Conservation (phyloP, 23 tunicate genomes). For the Ciona savignyi region DNA sequence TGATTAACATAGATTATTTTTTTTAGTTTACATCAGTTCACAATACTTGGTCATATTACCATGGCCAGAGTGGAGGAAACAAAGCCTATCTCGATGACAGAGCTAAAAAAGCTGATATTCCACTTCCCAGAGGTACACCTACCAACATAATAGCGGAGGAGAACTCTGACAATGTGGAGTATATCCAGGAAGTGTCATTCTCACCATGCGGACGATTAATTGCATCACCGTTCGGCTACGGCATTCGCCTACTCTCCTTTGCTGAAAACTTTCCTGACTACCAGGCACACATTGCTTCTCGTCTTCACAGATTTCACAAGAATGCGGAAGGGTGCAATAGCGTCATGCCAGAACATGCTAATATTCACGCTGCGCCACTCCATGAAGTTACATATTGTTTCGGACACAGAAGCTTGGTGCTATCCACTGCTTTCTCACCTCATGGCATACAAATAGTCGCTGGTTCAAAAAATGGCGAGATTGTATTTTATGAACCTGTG, state of each 20-base stretch:
- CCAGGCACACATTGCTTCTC: constrained; percentile 34
- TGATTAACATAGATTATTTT: no score
- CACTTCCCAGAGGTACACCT: constrained; percentile 29
- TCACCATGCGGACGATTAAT: constrained; percentile 74
- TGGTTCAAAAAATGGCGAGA: constrained; percentile 54
- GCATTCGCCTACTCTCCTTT: constrained; percentile 28
- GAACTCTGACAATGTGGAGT: constrained; percentile 14
- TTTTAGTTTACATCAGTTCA: constrained; percentile 40
- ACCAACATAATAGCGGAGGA: constrained; percentile 13
- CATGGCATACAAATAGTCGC: constrained; percentile 56
- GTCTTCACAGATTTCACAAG: constrained; percentile 5
- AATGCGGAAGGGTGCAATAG: constrained; percentile 13
- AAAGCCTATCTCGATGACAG: constrained; percentile 8
- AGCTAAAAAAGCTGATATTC: background rate
- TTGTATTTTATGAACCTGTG: constrained; percentile 40
- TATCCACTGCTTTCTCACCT: constrained; percentile 70
- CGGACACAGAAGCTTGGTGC: constrained; percentile 57
- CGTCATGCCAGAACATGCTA: constrained; percentile 14
- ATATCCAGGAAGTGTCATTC: constrained; percentile 55
- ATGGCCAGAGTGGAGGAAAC: constrained; percentile 26
- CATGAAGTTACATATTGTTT: constrained; percentile 30
- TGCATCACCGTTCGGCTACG: constrained; percentile 70
- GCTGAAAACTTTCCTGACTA: constrained; percentile 41
- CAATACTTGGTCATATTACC: constrained; percentile 45
- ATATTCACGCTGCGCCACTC: constrained; percentile 10